A percentile compares a stretch with the other conserved stretches of the same genome.
phyloP scores from a whole-genome alignment of 2,797 vertebrate genomes.

The Pelodytes ibericus region DNA sequence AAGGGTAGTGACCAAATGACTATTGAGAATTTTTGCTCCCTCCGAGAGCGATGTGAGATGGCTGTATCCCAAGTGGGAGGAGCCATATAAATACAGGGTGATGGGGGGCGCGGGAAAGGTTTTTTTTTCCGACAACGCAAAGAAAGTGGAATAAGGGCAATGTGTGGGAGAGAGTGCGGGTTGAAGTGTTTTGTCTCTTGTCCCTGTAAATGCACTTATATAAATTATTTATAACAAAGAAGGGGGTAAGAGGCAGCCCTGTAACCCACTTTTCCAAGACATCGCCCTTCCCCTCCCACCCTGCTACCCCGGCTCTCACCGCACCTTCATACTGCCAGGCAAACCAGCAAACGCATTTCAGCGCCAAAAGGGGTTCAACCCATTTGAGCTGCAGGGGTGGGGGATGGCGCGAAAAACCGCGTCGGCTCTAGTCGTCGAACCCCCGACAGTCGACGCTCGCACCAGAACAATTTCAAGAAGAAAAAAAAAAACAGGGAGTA shows the following conservation, averaged over 20 bases:
- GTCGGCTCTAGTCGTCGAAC: background rate
- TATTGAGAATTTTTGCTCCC: conserved; percentile 1
- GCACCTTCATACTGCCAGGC: background rate
- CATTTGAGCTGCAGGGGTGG: background rate
- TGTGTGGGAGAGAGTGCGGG: conserved; percentile 18
- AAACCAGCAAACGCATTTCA: conserved; percentile 34
- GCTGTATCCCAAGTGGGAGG: background rate
- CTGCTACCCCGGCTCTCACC: background rate
- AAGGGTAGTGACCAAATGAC: conserved; percentile 5
- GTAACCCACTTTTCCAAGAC: conserved; percentile 27
- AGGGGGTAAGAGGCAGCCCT: conserved; percentile 46
- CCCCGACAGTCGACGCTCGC: too few relatives aligned
- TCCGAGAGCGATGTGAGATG: background rate
- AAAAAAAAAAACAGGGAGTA: background rate
- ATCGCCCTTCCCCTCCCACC: background rate
- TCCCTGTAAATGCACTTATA: conserved; percentile 50
- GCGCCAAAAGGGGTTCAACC: background rate
- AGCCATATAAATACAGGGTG: background rate
- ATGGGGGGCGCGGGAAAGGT: too few relatives aligned
- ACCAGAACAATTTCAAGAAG: background rate
- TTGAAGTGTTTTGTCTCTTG: conserved; percentile 40
- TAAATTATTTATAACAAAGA: conserved; percentile 53
- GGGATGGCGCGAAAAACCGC: background rate
- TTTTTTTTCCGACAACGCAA: background rate
- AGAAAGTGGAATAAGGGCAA: background rate